Conservation (phyloP, 2,113 vertebrate species). For the Helogale parvula region DNA sequence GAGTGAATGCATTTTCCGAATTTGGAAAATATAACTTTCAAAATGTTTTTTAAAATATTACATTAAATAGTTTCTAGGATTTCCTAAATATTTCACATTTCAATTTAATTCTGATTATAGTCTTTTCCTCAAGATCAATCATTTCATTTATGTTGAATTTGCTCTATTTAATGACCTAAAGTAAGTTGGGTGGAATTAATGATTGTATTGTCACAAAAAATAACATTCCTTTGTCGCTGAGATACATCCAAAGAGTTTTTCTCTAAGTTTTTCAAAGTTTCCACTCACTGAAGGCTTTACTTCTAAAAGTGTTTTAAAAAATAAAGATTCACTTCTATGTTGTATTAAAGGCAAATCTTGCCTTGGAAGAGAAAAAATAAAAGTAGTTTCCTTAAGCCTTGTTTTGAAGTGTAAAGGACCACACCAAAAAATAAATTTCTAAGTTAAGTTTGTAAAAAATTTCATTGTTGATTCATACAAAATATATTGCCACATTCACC, state of each 20-base stretch:
- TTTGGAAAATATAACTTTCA: slow-evolving; percentile 42
- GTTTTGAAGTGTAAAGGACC: slow-evolving; percentile 16
- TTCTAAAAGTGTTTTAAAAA: slow-evolving; percentile 16
- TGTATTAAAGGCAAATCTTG: slow-evolving; percentile 32
- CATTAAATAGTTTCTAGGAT: not conserved
- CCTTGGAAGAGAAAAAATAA: not conserved
- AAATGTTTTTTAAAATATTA: not conserved
- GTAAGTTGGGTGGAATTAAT: not conserved
- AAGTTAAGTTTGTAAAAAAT: slow-evolving; percentile 1
- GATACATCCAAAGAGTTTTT: not conserved
- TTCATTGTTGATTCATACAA: not conserved
- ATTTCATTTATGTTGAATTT: slow-evolving; percentile 52
- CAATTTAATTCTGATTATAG: not conserved
- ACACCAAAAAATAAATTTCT: slow-evolving; percentile 23
- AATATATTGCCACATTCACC: not conserved
- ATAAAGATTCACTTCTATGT: slow-evolving; percentile 16
- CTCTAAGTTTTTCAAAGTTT: slow-evolving; percentile 27
- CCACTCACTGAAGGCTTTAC: not conserved
- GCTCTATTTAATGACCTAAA: not conserved
- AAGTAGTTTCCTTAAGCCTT: not conserved
- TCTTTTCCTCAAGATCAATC: slow-evolving; percentile 24
- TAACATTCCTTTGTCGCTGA: not conserved
- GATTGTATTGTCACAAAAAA: slow-evolving; percentile 17
- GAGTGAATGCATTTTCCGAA: slow-evolving; percentile 29
- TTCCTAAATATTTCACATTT: slow-evolving; percentile 21